Evolutionary conservation across 2,113 vertebrate genomes (phyloP).

Genomic region (Podarcis raffonei): DNA sequence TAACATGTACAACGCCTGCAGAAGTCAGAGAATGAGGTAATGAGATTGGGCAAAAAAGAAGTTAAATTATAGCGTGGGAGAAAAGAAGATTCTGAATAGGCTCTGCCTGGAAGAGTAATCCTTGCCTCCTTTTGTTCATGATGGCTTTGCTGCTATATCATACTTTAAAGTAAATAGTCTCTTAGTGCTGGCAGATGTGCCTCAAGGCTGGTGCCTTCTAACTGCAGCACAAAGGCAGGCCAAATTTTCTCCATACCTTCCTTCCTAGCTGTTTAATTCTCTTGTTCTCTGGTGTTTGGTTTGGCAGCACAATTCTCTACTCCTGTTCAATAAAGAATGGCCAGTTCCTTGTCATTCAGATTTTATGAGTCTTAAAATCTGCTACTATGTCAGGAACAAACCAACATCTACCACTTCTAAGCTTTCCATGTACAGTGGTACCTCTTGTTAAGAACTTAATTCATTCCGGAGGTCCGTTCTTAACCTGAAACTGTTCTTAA

Average conservation of each 20-base stretch:
- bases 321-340: not conserved
- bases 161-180: not conserved
- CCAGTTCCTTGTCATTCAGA: not conserved
- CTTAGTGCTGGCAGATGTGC: not conserved
- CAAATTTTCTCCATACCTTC: not conserved
- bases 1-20: accelerated
- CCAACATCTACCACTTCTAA: not conserved
- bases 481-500: too few relatives aligned
- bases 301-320: not conserved
- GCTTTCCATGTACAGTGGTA: not conserved
- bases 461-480: too few relatives aligned
- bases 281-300: not conserved
- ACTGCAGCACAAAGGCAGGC: not conserved
- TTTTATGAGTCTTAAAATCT: not conserved
- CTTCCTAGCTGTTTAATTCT: not conserved
- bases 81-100: not conserved
- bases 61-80: not conserved
- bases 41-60: accelerated
- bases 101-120: not conserved
- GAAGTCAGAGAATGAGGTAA: not conserved
- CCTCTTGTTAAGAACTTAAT: too few relatives aligned
- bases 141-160: not conserved
- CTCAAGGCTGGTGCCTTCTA: not conserved
- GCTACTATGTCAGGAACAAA: not conserved
- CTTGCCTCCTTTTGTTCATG: not conserved